A percentile compares a stretch with the other conserved stretches of the same genome.
Conservation (phyloP, 2,888 invertebrate species). For the Pardosa pseudoannulata region DNA sequence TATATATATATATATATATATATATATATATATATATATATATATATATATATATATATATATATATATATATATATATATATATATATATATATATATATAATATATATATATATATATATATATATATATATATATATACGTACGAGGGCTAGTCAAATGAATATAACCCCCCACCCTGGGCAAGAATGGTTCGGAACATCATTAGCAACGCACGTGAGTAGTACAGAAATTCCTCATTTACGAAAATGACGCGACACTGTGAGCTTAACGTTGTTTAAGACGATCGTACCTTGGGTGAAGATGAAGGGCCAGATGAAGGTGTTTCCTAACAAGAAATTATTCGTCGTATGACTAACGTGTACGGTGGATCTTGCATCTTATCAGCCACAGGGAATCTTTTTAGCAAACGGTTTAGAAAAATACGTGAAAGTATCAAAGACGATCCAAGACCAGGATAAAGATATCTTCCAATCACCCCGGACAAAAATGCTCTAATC, state of each 20-base stretch:
- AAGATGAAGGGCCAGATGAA: constrained; percentile 10
- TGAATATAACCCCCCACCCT: too few relatives aligned
- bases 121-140: too few relatives aligned
- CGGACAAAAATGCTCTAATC: background rate
- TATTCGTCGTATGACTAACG: background rate
- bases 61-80: too few relatives aligned
- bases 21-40: too few relatives aligned
- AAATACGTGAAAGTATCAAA: constrained; percentile 9
- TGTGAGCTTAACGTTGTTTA: background rate
- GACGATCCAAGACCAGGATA: constrained; percentile 10
- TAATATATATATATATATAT: too few relatives aligned
- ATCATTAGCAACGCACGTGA: too few relatives aligned
- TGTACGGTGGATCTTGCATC: background rate
- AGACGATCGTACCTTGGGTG: constrained; percentile 4
- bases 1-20: too few relatives aligned
- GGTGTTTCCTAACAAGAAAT: constrained; percentile 27
- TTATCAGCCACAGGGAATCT: constrained; percentile 2
- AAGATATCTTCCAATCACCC: background rate
- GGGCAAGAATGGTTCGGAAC: too few relatives aligned
- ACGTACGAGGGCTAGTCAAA: too few relatives aligned
- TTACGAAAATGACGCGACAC: background rate
- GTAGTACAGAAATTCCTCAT: too few relatives aligned
- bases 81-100: too few relatives aligned
- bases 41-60: too few relatives aligned
- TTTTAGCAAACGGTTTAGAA: background rate